A percentile compares a stretch with the other conserved stretches of the same genome.
Conservation (phyloP, 2,113 vertebrate genomes). For the Carassius carassius region DNA sequence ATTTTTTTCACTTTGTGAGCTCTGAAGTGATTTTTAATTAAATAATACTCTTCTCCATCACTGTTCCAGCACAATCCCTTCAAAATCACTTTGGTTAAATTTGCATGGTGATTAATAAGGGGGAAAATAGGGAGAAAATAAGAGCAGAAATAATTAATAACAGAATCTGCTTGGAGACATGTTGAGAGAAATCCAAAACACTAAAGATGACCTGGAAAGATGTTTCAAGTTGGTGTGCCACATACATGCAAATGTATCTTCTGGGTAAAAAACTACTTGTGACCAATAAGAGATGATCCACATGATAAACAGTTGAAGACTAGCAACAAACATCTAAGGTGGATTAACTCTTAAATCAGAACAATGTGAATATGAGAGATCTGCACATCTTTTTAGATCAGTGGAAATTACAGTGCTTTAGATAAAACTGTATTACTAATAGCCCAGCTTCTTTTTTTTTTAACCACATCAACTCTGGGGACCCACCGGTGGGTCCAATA, state of each 20-base stretch:
- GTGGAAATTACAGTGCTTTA: neutral
- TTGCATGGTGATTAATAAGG: slow-evolving; percentile 14
- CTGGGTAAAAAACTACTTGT: slow-evolving; percentile 21
- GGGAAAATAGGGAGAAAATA: slow-evolving; percentile 3
- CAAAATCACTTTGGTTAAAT: neutral
- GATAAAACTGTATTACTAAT: neutral
- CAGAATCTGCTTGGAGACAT: neutral
- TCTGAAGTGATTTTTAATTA: neutral
- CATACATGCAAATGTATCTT: slow-evolving; percentile 47
- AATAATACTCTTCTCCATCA: slow-evolving; percentile 19
- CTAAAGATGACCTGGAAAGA: slow-evolving; percentile 49
- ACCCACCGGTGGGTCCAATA: too few species aligned
- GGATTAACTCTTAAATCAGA: slow-evolving; percentile 4
- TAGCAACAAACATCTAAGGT: neutral
- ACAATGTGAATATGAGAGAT: neutral
- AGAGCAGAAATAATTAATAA: neutral
- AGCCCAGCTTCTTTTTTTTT: too few species aligned
- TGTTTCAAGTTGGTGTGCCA: slow-evolving; percentile 36
- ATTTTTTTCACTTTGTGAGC: neutral
- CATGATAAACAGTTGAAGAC: slow-evolving; percentile 40
- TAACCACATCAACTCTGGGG: too few species aligned
- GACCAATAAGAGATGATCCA: slow-evolving; percentile 50
- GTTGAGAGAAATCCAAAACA: neutral
- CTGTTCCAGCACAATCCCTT: slow-evolving; percentile 2
- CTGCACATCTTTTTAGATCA: neutral